phyloP scores from a whole-genome alignment of 1,140 invertebrate genomes.

The Marisa cornuarietis region DNA sequence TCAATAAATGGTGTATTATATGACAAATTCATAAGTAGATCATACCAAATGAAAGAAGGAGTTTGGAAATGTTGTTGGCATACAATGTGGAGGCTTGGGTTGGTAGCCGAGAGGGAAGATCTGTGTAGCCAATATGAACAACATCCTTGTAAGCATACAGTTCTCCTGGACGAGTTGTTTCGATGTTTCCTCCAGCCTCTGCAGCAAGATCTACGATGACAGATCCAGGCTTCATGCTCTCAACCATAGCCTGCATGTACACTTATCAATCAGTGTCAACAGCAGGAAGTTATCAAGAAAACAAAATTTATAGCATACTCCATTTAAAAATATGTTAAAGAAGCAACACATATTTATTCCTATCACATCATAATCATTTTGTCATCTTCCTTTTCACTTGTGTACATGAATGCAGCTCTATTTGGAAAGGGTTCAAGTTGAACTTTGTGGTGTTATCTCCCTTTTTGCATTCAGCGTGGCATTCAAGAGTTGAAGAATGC shows the following conservation, averaged over 20 bases:
- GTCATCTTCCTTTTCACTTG: too few species aligned
- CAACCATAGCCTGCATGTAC: constrained; percentile 77
- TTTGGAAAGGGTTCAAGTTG: too few species aligned
- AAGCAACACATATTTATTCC: too few species aligned
- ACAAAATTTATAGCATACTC: background rate
- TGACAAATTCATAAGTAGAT: too few species aligned
- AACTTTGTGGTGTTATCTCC: too few species aligned
- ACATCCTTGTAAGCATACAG: constrained; percentile 80
- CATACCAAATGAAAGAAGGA: constrained; percentile 75
- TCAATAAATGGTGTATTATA: too few species aligned
- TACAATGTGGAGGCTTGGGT: constrained; percentile 88
- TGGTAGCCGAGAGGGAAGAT: constrained; percentile 84
- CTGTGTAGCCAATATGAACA: constrained; percentile 85
- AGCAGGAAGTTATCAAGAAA: background rate
- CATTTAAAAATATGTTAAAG: too few species aligned
- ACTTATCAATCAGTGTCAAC: constrained; percentile 4
- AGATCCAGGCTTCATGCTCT: constrained; percentile 87
- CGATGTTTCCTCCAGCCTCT: constrained; percentile 88
- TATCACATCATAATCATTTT: too few species aligned
- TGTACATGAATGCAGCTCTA: too few species aligned
- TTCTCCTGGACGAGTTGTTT: constrained; percentile 84
- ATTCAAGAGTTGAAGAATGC: too few species aligned
- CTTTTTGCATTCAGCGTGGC: too few species aligned
- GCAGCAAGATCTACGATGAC: constrained; percentile 90
- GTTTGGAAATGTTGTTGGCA: constrained; percentile 90